Conservation (phyloP, 2,888 invertebrate species). For the Stegophylla sp. region DNA sequence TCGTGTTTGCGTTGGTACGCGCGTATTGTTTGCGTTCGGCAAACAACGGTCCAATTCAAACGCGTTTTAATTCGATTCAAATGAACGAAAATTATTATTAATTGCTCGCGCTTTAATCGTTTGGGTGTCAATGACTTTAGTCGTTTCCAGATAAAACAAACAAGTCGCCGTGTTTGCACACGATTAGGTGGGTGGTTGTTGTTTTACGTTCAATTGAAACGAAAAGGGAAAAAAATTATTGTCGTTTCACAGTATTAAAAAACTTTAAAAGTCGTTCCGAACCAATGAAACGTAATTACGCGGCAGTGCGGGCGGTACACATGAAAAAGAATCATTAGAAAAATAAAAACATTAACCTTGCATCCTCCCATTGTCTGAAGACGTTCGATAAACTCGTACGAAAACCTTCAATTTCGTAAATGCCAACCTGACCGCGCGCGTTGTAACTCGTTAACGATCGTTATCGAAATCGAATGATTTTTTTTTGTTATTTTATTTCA, state of each 20-base stretch:
- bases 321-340: conserved; percentile 32
- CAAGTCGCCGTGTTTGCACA: conserved; percentile 1
- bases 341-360: conserved; percentile 32
- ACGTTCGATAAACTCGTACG: conserved; percentile 40
- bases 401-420: conserved; percentile 25
- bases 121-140: conserved; percentile 17
- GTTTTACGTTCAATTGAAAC: not conserved
- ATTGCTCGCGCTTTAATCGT: conserved; percentile 14
- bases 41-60: not conserved
- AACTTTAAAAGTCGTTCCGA: not conserved
- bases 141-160: conserved; percentile 22
- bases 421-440: not conserved
- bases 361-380: conserved; percentile 34
- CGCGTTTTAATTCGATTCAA: not conserved
- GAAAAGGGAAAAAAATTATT: not conserved
- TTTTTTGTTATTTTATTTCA: not conserved
- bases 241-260: not conserved
- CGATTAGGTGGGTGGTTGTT: not conserved
- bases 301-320: not conserved
- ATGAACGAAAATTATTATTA: conserved; percentile 24
- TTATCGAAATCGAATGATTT: conserved; percentile 9
- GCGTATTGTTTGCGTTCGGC: not conserved
- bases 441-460: conserved; percentile 16
- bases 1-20: not conserved
- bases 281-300: conserved; percentile 23